These are phyloP conservation scores for Callopanchax toddi DNA, from an alignment of 2,113 vertebrate genomes.

Conservation along the genomic window DNA sequence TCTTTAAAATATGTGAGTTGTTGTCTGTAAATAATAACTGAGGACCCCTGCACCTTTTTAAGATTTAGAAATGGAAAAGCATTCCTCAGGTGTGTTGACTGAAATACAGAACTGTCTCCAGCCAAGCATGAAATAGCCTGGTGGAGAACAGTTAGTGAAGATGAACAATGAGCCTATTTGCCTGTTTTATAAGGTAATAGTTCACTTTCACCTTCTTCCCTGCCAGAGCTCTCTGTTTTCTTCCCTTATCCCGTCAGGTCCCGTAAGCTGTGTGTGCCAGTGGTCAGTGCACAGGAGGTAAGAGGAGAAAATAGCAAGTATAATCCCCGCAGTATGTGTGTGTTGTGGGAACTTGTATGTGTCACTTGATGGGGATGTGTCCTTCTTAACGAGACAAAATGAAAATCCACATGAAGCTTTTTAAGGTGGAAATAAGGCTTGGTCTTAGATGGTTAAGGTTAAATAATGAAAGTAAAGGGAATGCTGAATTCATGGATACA, in stretches of 20 bases:
- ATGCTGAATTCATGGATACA: background rate
- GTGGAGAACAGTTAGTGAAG: constrained; percentile 31
- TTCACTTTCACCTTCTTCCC: constrained; percentile 42
- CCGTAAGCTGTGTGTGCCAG: constrained; percentile 23
- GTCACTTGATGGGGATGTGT: background rate
- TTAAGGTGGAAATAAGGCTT: background rate
- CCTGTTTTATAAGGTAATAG: constrained; percentile 21
- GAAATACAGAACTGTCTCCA: constrained; percentile 63
- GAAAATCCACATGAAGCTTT: background rate
- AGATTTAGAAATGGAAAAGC: too few relatives aligned
- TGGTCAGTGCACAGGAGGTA: constrained; percentile 28
- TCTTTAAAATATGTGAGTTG: constrained; percentile 10
- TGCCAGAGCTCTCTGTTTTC: constrained; percentile 25
- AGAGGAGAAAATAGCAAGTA: constrained; percentile 32
- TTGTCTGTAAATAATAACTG: constrained; percentile 34
- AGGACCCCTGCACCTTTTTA: constrained; percentile 32
- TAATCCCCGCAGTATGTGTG: constrained; percentile 20
- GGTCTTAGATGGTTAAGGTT: background rate
- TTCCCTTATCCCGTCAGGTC: constrained; percentile 7
- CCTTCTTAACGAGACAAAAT: background rate
- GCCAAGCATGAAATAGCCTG: constrained; percentile 56
- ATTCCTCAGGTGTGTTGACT: constrained; percentile 62
- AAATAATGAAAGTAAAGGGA: background rate
- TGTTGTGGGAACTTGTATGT: background rate
- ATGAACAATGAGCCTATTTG: constrained; percentile 46